Evolutionary conservation across 2,113 vertebrate genomes (phyloP), one percentile per base, ranked within the genome.

Genomic region (Caloenas nicobarica): DNA sequence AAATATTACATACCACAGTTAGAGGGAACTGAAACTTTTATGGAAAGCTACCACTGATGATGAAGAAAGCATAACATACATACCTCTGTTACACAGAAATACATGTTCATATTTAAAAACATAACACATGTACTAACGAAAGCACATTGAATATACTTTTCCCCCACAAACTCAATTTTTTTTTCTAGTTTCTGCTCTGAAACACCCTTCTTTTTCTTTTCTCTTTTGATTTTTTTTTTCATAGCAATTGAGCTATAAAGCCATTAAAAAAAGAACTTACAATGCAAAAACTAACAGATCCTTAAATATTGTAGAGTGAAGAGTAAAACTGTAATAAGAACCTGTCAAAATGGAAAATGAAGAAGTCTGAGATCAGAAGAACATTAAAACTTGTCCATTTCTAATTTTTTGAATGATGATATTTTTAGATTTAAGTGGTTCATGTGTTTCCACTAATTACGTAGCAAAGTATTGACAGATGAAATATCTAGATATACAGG

Each of bases 321-420:
- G 29, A 88, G 29, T 54, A 93, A 80, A 89, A 73, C 28, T 64
- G 4, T 84, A 91, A 88, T 94, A 90, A 78, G 51, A 91, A 81
- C 46, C 76, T 96, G 65, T 79, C 83, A 95, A 90, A 89, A 70
- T 10, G 72, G 42, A 66, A 96, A 94, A 81, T 68, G 33, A 88
- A 91, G 42, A 62, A 77, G 22, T n/a, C 65, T 88, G 53, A 79
- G 29, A 85, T 57, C 9, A 88, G 33, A 89, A 73, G 33, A 64
- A 25, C 28, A 68, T 53, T 86, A 90, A 93, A 84, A 21, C 10
- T 5, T 36, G 10, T 16, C 58, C 8, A 36, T 77, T 88, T 56
- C 28, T 87, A 64, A 46, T 26, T 12, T 82, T 93, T 86, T 91
- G 31, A 69, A 65, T 50, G 1, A 71, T 54, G 21, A 7, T 82